Conservation (phyloP, 2,888 invertebrate genomes). For the Nephrotoma guestfalica region DNA sequence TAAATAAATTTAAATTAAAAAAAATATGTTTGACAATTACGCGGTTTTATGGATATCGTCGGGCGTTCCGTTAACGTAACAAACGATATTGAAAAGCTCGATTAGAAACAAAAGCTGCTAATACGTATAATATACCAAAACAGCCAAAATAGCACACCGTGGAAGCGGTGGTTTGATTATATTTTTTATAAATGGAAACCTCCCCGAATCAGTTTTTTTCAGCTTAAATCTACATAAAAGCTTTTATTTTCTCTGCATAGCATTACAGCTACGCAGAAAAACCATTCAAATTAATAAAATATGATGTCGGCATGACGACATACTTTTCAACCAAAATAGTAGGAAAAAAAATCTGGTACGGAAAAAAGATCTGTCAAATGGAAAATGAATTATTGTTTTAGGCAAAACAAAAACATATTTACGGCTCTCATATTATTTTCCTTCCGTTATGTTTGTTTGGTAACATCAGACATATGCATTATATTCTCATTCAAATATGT, state of each 20-base stretch:
- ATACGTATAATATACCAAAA: no score
- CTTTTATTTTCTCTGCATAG: background rate
- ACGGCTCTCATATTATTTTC: background rate
- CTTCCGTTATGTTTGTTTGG: background rate
- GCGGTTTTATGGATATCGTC: no score
- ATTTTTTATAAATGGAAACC: no score
- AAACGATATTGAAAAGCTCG: no score
- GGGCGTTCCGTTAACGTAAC: no score
- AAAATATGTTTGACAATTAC: no score
- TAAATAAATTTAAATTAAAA: no score
- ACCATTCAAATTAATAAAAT: background rate
- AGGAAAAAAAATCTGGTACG: background rate
- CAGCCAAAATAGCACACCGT: no score
- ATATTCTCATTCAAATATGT: background rate
- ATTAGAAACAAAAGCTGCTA: no score
- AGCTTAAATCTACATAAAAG: background rate
- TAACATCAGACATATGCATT: background rate
- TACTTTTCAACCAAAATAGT: background rate
- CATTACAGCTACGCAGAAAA: background rate
- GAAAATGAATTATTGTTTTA: background rate
- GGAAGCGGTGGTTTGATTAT: no score
- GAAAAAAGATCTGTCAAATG: background rate
- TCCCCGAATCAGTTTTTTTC: no score
- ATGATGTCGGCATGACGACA: background rate
- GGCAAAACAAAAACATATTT: background rate